Conservation (phyloP, 2,113 vertebrate genomes). For the Apus apus region DNA sequence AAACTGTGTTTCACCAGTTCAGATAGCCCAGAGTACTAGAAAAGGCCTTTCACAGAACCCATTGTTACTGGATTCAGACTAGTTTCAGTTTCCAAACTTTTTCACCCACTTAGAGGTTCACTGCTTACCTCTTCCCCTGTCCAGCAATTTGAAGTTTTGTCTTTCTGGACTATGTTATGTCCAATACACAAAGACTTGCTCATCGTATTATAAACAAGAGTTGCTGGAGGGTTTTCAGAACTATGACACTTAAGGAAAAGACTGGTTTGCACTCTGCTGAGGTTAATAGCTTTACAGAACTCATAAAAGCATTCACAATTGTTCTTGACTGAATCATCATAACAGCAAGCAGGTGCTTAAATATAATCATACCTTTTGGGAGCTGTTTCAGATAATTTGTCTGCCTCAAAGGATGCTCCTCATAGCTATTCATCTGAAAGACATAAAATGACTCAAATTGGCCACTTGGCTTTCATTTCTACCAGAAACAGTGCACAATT, state of each 20-base stretch:
- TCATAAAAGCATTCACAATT: not conserved
- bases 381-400: not conserved
- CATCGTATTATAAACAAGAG: not conserved
- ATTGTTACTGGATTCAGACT: not conserved
- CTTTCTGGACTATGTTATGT: not conserved
- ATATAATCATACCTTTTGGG: conserved; percentile 11
- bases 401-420: conserved; percentile 10
- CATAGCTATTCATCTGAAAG: conserved; percentile 19
- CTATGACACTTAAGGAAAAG: not conserved
- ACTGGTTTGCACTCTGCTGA: not conserved
- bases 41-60: not conserved
- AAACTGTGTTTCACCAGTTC: not conserved
- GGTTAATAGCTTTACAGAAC: conserved; percentile 37
- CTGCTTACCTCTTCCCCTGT: not conserved
- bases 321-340: conserved; percentile 48
- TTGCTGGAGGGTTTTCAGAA: not conserved
- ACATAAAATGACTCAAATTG: conserved; percentile 36
- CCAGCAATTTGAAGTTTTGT: not conserved
- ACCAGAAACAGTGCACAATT: not conserved
- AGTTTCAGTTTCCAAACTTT: not conserved
- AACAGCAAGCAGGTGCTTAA: conserved; percentile 27
- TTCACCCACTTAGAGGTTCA: not conserved
- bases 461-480: conserved; percentile 26
- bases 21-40: not conserved
- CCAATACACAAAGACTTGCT: not conserved